phyloP scores from a whole-genome alignment of 2,888 invertebrate species.

The Halictus ligatus region DNA sequence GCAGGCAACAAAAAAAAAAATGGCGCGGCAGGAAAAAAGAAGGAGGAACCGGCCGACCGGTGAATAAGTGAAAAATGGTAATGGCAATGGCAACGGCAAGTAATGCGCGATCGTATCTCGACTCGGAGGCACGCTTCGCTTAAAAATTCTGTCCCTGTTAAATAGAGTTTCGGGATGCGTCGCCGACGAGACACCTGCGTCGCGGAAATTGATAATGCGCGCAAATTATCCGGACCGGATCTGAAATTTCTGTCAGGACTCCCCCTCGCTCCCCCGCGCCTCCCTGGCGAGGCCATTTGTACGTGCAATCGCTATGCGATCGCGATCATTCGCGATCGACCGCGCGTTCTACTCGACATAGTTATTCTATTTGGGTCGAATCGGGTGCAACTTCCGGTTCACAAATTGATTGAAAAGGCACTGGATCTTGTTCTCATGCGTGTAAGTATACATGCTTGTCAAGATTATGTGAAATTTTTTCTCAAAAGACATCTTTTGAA shows the following conservation, averaged over 20 bases:
- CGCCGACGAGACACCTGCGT: conserved; percentile 13
- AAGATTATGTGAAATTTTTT: not conserved
- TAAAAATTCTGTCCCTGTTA: conserved; percentile 26
- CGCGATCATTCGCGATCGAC: not conserved
- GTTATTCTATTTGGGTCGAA: not conserved
- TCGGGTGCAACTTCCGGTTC: not conserved
- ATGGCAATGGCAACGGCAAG: not conserved
- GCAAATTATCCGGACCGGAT: conserved; percentile 7
- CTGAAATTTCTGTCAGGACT: conserved; percentile 2
- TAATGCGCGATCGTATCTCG: conserved; percentile 34
- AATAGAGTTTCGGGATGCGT: conserved; percentile 20
- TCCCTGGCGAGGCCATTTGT: not conserved
- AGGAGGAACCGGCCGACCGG: conserved; percentile 2
- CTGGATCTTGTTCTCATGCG: not conserved
- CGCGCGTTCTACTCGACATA: not conserved
- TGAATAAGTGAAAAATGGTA: conserved; percentile 14
- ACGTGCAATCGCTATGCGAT: not conserved
- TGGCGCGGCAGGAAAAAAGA: not conserved
- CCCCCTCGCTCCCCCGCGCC: not conserved
- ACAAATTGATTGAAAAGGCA: not conserved
- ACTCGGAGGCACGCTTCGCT: not conserved
- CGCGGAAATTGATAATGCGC: conserved; percentile 34
- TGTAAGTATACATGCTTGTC: not conserved
- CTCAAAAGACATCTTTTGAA: no score
- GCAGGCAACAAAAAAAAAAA: not conserved